Conservation (phyloP, 2,113 vertebrate species). For the Pituophis catenifer region DNA sequence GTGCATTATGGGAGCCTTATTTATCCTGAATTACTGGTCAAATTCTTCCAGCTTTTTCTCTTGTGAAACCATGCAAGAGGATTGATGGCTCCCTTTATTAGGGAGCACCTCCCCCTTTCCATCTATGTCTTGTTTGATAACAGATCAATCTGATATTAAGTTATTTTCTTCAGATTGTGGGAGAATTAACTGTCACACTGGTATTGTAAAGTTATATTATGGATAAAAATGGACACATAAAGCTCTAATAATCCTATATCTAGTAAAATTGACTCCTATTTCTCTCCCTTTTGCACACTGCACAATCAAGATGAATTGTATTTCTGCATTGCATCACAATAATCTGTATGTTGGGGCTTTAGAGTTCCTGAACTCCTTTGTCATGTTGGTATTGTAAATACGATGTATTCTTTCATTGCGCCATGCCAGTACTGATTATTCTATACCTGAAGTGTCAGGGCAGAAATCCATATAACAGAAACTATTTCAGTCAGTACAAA, state of each 20-base stretch:
- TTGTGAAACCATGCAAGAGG: neutral
- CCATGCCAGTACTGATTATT: neutral
- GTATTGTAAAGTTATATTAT: neutral
- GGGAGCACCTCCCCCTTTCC: neutral
- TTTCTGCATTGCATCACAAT: neutral
- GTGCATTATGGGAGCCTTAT: neutral
- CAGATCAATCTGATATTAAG: neutral
- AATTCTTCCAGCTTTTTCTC: neutral
- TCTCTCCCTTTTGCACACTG: neutral
- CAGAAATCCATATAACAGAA: neutral
- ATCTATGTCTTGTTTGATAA: neutral
- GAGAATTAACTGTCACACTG: neutral
- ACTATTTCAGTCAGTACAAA: neutral
- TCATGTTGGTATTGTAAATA: neutral
- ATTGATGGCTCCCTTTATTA: neutral
- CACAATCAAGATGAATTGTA: neutral
- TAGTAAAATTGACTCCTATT: neutral
- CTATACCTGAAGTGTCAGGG: neutral
- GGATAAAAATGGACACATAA: neutral
- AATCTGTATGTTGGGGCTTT: neutral
- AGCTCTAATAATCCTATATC: neutral
- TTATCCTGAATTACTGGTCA: neutral
- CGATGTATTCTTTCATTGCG: neutral
- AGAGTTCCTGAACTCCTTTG: neutral
- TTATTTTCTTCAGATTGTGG: neutral